A percentile compares a stretch with the other conserved stretches of the same genome.
Evolutionary conservation across 2,113 vertebrate genomes (phyloP).

Genomic region (Steatornis caripensis): DNA sequence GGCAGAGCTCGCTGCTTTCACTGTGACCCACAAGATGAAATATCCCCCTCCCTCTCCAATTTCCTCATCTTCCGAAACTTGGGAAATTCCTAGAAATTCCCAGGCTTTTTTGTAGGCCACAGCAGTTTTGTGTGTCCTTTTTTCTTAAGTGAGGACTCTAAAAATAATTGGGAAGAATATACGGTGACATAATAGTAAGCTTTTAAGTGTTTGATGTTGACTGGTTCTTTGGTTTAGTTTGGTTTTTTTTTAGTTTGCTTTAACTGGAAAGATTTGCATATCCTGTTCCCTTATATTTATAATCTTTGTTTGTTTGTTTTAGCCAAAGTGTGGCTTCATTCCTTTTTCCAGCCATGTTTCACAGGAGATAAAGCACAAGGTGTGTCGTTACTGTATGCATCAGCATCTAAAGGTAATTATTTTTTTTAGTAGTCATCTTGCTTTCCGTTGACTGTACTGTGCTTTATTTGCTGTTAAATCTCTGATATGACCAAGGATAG

Average conservation of each 20-base stretch:
- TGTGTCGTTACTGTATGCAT: constrained; percentile 98
- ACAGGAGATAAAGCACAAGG: constrained; percentile 90
- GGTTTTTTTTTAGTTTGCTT: background rate
- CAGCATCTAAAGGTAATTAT: constrained; percentile 85
- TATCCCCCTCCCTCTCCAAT: background rate
- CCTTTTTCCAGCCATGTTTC: constrained; percentile 87
- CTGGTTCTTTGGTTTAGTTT: background rate
- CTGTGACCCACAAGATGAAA: background rate
- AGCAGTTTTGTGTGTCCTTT: background rate
- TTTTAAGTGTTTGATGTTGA: background rate
- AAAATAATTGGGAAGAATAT: background rate
- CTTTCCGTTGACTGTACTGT: background rate
- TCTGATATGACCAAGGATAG: background rate
- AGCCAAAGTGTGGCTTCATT: constrained; percentile 98
- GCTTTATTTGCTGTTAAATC: background rate
- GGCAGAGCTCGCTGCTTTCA: background rate
- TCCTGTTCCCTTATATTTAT: background rate
- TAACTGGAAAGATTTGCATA: background rate
- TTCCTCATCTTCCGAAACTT: background rate
- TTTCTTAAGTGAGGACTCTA: background rate
- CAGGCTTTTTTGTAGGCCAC: background rate
- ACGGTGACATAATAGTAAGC: background rate
- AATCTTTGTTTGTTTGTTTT: constrained; percentile 32
- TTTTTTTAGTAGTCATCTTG: background rate
- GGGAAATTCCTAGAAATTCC: background rate